phyloP scores from a whole-genome alignment of 2,797 vertebrate genomes.

The Ctenopoma multispine region DNA sequence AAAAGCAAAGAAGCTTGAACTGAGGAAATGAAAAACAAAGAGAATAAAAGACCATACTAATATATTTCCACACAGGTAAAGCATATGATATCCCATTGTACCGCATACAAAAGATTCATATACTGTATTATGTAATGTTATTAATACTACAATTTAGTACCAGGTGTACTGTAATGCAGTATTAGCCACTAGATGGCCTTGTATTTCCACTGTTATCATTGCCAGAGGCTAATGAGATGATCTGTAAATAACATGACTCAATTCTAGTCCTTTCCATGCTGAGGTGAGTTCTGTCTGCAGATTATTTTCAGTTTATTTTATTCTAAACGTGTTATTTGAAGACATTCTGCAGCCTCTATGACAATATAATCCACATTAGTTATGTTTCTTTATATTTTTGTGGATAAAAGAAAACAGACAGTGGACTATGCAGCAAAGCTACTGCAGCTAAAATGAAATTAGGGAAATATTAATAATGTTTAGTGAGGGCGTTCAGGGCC shows the following conservation, averaged over 20 bases:
- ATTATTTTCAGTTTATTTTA: not conserved
- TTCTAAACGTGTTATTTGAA: not conserved
- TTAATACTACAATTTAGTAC: slow-evolving; percentile 15
- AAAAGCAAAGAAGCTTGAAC: not conserved
- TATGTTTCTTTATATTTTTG: not conserved
- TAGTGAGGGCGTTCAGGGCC: slow-evolving; percentile 24
- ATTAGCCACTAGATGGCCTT: slow-evolving; percentile 66
- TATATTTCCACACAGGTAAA: not conserved
- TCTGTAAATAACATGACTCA: slow-evolving; percentile 1
- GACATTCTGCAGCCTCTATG: not conserved
- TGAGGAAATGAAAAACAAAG: not conserved
- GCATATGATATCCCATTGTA: not conserved
- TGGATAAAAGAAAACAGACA: not conserved
- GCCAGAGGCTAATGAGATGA: not conserved
- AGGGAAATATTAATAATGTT: slow-evolving; percentile 18
- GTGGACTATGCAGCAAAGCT: not conserved
- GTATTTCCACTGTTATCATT: slow-evolving; percentile 28
- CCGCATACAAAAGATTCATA: slow-evolving; percentile 13
- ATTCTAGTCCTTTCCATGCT: slow-evolving; percentile 6
- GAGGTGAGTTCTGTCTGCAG: not conserved
- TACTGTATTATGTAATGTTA: slow-evolving; percentile 43
- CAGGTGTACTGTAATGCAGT: not conserved
- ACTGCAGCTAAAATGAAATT: slow-evolving; percentile 18
- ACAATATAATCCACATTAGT: not conserved
- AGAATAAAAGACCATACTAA: not conserved